Evolutionary conservation across 2,888 invertebrate genomes (phyloP).

Genomic region (Eupelmus urozonus): DNA sequence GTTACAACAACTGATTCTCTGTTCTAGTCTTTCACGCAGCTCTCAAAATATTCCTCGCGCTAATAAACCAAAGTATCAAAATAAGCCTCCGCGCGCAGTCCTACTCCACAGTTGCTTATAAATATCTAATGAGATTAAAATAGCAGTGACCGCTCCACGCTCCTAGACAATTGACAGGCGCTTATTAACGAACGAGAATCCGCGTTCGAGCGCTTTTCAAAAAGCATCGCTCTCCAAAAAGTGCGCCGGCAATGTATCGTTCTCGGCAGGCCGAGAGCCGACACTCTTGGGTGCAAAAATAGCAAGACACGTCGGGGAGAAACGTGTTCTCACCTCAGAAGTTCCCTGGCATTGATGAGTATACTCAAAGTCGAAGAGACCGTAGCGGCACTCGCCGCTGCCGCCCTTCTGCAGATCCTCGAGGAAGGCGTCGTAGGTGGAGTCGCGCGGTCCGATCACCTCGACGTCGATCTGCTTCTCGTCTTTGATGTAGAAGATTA

Average conservation of each 20-base stretch:
- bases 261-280: too few species aligned
- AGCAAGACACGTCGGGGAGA: too few species aligned
- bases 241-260: too few species aligned
- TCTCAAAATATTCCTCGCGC: background rate
- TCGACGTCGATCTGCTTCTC: conserved; percentile 98
- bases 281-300: too few species aligned
- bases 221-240: too few species aligned
- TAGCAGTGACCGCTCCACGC: background rate
- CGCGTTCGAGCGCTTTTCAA: too few species aligned
- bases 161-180: background rate
- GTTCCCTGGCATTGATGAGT: conserved; percentile 98
- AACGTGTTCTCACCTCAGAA: conserved; percentile 82
- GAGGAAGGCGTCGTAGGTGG: conserved; percentile 96
- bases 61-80: conserved; percentile 7
- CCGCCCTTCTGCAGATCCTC: conserved; percentile 94
- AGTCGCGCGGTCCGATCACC: conserved; percentile 92
- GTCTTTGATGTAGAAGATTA: conserved; percentile 96
- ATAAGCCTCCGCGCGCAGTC: too few species aligned
- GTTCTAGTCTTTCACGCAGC: too few species aligned
- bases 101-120: background rate
- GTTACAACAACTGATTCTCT: too few species aligned
- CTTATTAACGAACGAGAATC: background rate
- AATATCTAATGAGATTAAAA: conserved; percentile 39
- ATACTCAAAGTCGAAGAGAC: conserved; percentile 98
- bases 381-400: conserved; percentile 97